Evolutionary conservation across 1,140 invertebrate species (phyloP).

Genomic region (Watersipora subatra): DNA sequence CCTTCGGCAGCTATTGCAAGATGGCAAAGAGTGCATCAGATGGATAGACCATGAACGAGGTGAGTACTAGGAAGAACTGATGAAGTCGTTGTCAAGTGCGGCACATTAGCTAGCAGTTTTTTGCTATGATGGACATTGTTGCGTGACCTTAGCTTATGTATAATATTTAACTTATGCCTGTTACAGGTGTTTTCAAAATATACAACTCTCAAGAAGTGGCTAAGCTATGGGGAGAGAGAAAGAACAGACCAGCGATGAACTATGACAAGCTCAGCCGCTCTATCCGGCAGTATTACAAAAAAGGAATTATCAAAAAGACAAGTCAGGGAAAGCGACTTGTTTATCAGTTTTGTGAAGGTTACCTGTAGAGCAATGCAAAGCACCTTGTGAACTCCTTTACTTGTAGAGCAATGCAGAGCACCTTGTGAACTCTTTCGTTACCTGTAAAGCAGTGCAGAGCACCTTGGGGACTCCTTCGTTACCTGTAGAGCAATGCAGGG

Average conservation of each 20-base stretch:
- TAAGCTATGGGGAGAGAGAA: slow-evolving; percentile 84
- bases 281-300: slow-evolving; percentile 98
- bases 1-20: slow-evolving; percentile 80
- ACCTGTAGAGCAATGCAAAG: slow-evolving; percentile 43
- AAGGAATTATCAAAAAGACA: slow-evolving; percentile 99
- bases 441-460: background rate
- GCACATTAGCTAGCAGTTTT: no score
- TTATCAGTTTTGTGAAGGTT: slow-evolving; percentile 95
- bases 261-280: slow-evolving; percentile 96
- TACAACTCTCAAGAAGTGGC: slow-evolving; percentile 94
- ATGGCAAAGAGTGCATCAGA: slow-evolving; percentile 75
- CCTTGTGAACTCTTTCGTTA: background rate
- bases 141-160: background rate
- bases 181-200: slow-evolving; percentile 82
- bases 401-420: slow-evolving; percentile 7
- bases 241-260: slow-evolving; percentile 97
- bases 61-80: no score
- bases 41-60: slow-evolving; percentile 84
- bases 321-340: slow-evolving; percentile 91
- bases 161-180: background rate
- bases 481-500: background rate
- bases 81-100: no score
- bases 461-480: background rate
- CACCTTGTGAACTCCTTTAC: slow-evolving; percentile 46
- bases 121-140: no score